Percentiles rank a stretch among this genome's conserved stretches.
Conservation (phyloP, 2,797 vertebrate species). For the Smutsia gigantea region DNA sequence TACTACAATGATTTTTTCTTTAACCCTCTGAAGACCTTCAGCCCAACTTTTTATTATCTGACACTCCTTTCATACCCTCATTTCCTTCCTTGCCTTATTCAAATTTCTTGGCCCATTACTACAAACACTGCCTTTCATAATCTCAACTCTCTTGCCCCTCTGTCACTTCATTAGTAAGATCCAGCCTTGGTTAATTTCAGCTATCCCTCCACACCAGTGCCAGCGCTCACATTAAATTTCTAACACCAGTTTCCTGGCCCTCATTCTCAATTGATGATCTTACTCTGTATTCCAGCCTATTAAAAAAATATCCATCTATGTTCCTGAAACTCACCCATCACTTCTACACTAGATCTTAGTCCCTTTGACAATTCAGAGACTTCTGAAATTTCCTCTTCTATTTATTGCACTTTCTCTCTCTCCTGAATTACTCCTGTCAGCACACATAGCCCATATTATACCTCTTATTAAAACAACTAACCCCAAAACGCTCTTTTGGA, state of each 20-base stretch:
- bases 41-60: background rate
- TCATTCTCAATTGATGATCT: conserved; percentile 34
- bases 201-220: background rate
- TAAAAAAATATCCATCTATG: background rate
- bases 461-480: conserved; percentile 21
- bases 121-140: background rate
- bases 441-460: background rate
- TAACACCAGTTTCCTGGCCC: background rate
- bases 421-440: background rate
- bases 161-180: background rate
- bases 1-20: background rate
- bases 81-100: background rate
- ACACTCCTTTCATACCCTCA: background rate
- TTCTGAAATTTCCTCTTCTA: conserved; percentile 16
- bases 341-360: background rate
- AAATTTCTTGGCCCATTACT: background rate
- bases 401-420: background rate
- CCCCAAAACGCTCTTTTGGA: background rate
- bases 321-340: conserved; percentile 32
- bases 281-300: background rate
- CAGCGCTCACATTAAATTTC: conserved; percentile 1
- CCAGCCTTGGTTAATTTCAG: background rate
- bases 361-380: background rate
- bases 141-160: background rate
- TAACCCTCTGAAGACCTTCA: background rate